These are phyloP conservation scores for Sinotaia quadrata DNA, from an alignment of 2,888 invertebrate species.

Conservation along the genomic window DNA sequence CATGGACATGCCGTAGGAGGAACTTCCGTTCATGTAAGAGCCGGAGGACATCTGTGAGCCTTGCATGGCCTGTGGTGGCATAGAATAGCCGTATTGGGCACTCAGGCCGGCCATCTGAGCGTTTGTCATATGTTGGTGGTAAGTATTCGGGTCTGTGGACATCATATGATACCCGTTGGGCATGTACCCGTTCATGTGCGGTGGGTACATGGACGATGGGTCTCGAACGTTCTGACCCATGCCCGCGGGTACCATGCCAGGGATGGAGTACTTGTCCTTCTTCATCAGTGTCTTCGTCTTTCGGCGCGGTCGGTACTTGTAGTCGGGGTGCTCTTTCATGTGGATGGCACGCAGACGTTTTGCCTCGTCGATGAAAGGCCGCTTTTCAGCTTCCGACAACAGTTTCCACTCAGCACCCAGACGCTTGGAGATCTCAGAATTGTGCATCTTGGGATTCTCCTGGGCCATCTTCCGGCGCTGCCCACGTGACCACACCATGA, in stretches of 20 bases:
- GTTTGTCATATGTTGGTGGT: conserved; percentile 78
- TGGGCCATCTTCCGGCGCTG: conserved; percentile 98
- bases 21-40: conserved; percentile 83
- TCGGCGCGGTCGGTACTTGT: conserved; percentile 96
- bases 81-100: conserved; percentile 80
- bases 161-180: conserved; percentile 93
- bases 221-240: conserved; percentile 70
- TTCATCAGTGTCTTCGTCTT: conserved; percentile 91
- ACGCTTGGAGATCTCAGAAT: conserved; percentile 96
- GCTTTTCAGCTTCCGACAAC: conserved; percentile 92
- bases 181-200: conserved; percentile 88
- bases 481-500: conserved; percentile 96
- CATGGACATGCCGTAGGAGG: conserved; percentile 75
- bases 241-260: conserved; percentile 68
- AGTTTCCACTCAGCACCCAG: conserved; percentile 99
- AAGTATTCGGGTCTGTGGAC: conserved; percentile 78
- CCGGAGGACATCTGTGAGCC: conserved; percentile 73
- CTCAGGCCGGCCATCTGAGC: conserved; percentile 59
- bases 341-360: conserved; percentile 96
- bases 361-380: conserved; percentile 99
- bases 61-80: conserved; percentile 59
- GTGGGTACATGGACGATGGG: conserved; percentile 71
- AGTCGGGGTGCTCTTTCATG: conserved; percentile 99
- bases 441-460: conserved; percentile 99
- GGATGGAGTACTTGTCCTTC: conserved; percentile 83